Percentiles rank a stretch among this genome's conserved stretches.
These are phyloP conservation scores for Limnephilus rhombicus DNA, from an alignment of 2,888 invertebrate species.

Conservation along the genomic window DNA sequence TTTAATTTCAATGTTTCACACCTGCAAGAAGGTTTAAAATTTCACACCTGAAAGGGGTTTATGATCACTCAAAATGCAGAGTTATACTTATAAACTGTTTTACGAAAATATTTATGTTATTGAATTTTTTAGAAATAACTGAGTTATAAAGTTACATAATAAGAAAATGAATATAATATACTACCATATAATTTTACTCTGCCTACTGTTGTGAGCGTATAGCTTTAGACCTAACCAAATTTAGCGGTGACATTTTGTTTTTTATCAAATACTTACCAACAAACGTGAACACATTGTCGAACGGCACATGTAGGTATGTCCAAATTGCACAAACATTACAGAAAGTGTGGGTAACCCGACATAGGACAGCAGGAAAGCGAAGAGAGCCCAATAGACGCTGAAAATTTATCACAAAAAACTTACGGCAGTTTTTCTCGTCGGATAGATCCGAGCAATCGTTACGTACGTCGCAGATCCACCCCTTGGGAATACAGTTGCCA, in stretches of 20 bases:
- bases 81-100: too few species aligned
- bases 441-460: slow-evolving; percentile 86
- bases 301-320: neutral
- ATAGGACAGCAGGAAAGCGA: slow-evolving; percentile 23
- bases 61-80: too few species aligned
- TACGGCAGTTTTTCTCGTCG: slow-evolving; percentile 88
- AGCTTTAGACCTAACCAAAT: neutral
- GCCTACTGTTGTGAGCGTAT: neutral
- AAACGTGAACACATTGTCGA: neutral
- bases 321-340: neutral
- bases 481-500: slow-evolving; percentile 79
- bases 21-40: too few species aligned
- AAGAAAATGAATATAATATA: too few species aligned
- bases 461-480: slow-evolving; percentile 80
- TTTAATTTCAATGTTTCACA: too few species aligned
- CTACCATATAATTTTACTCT: too few species aligned
- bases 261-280: neutral
- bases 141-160: neutral
- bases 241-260: neutral
- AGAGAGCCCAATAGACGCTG: neutral
- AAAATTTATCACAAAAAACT: slow-evolving; percentile 71
- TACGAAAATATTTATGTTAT: neutral
- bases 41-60: too few species aligned
- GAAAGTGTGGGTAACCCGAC: neutral
- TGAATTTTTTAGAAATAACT: neutral